Conservation (phyloP, 1,140 invertebrate genomes). For the Cylas formicarius region DNA sequence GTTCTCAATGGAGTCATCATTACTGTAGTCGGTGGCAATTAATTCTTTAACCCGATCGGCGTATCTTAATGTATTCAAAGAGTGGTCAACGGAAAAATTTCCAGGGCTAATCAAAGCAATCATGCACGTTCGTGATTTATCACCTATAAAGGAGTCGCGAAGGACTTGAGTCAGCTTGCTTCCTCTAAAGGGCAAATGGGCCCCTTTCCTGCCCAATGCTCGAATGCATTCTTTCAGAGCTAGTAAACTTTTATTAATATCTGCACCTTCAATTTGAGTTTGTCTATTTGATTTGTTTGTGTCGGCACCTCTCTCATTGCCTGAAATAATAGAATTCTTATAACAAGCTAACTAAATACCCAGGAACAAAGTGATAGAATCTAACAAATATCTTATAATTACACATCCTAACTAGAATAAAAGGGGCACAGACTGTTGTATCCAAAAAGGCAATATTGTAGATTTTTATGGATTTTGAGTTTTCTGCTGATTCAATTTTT, state of each 20-base stretch:
- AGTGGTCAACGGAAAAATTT: slow-evolving; percentile 92
- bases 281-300: slow-evolving; percentile 94
- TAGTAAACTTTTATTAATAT: slow-evolving; percentile 96
- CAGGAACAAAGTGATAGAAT: too few relatives aligned
- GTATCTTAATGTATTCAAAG: slow-evolving; percentile 94
- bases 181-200: slow-evolving; percentile 94
- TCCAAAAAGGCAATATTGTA: too few relatives aligned
- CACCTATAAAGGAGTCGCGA: slow-evolving; percentile 97
- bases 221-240: slow-evolving; percentile 98
- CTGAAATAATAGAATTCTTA: too few relatives aligned
- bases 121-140: slow-evolving; percentile 98
- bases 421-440: too few relatives aligned
- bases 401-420: too few relatives aligned
- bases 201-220: slow-evolving; percentile 87
- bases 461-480: too few relatives aligned
- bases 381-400: too few relatives aligned
- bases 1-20: slow-evolving; percentile 10
- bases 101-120: slow-evolving; percentile 98
- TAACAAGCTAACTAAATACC: too few relatives aligned
- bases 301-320: slow-evolving; percentile 96
- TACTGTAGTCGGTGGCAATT: slow-evolving; percentile 58
- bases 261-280: slow-evolving; percentile 96
- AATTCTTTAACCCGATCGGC: slow-evolving; percentile 93
- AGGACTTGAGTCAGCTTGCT: slow-evolving; percentile 97
- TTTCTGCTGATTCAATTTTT: too few relatives aligned